Conservation (phyloP, 2,797 vertebrate genomes). For the Fringilla coelebs region DNA sequence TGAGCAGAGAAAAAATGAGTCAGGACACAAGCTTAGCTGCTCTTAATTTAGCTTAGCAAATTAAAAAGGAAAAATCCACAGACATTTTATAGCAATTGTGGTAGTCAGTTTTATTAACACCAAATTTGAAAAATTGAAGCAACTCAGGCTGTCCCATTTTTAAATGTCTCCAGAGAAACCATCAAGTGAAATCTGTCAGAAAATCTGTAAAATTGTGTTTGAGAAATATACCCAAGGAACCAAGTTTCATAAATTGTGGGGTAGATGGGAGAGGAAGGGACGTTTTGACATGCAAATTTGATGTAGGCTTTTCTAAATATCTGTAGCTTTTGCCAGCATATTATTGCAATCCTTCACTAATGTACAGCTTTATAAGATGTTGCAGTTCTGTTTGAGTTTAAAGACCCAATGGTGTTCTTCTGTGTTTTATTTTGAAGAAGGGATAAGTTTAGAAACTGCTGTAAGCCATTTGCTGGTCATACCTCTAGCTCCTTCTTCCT, state of each 20-base stretch:
- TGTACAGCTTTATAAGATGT: neutral
- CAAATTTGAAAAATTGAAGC: neutral
- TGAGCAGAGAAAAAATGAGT: neutral
- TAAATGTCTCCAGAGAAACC: neutral
- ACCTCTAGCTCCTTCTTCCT: neutral
- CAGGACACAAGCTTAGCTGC: neutral
- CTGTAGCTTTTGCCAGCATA: neutral
- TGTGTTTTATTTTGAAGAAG: neutral
- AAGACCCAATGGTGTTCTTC: neutral
- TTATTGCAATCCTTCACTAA: too few relatives aligned
- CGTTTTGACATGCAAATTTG: neutral
- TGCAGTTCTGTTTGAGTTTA: neutral
- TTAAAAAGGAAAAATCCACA: constrained; percentile 9
- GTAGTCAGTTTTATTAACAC: neutral
- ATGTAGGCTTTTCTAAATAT: neutral
- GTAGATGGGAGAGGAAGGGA: neutral
- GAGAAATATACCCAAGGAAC: neutral
- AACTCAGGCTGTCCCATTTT: neutral
- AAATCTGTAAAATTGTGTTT: neutral
- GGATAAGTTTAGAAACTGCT: neutral
- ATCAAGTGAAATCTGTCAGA: neutral
- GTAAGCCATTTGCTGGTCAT: neutral
- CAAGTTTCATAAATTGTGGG: neutral
- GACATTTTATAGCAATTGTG: neutral
- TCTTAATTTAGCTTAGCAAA: constrained; percentile 32